These are phyloP conservation scores for Meteorus sp. DNA, from an alignment of 1,140 invertebrate genomes.

Conservation along the genomic window DNA sequence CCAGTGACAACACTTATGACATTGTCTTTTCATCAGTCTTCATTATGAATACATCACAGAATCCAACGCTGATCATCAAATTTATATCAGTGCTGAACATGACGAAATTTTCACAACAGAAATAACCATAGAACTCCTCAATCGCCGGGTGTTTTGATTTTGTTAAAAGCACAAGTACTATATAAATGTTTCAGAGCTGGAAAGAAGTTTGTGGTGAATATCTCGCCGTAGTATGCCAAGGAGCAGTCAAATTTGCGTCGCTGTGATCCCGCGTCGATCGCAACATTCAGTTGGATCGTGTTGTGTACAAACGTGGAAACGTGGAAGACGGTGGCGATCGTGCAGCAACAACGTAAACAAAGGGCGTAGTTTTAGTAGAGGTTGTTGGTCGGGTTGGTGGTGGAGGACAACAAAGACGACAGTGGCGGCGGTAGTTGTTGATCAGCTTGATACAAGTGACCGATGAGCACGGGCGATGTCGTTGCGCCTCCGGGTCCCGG, in stretches of 20 bases:
- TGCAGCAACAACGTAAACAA: slow-evolving; percentile 34
- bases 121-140: too few relatives aligned
- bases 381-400: too few relatives aligned
- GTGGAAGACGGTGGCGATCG: slow-evolving; percentile 33
- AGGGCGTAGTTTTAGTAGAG: slow-evolving; percentile 2
- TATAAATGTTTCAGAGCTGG: slow-evolving; percentile 21
- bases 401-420: too few relatives aligned
- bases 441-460: slow-evolving; percentile 35
- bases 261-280: slow-evolving; percentile 29
- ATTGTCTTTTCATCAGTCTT: too few relatives aligned
- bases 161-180: too few relatives aligned
- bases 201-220: slow-evolving; percentile 28
- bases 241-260: slow-evolving; percentile 24
- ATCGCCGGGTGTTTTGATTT: too few relatives aligned
- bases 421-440: neutral
- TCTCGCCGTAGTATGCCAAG: slow-evolving; percentile 33
- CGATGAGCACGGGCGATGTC: slow-evolving; percentile 59
- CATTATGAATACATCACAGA: too few relatives aligned
- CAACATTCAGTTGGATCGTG: slow-evolving; percentile 9
- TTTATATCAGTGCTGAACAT: too few relatives aligned
- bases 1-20: too few relatives aligned
- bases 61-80: too few relatives aligned
- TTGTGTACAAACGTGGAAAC: slow-evolving; percentile 20
- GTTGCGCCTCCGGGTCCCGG: slow-evolving; percentile 51
- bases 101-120: too few relatives aligned